Percentiles rank a stretch among this genome's conserved stretches.
Evolutionary conservation across 2,888 invertebrate genomes (phyloP).

Genomic region (Hirtodrosophila confusa): DNA sequence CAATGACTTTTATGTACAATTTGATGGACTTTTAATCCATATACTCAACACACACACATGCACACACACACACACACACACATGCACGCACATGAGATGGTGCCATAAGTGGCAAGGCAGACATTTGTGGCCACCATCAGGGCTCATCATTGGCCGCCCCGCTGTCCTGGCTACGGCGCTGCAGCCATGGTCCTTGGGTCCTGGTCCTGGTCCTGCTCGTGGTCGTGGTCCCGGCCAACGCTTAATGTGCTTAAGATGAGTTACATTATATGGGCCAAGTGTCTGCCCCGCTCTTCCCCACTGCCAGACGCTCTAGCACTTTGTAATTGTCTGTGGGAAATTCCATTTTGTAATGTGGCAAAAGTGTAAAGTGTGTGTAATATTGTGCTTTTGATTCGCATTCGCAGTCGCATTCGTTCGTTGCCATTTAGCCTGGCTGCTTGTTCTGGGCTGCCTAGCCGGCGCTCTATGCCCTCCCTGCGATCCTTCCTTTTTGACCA

Average conservation of each 20-base stretch:
- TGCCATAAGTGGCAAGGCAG: slow-evolving; percentile 13
- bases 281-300: slow-evolving; percentile 3
- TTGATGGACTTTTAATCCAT: slow-evolving; percentile 80
- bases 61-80: slow-evolving; percentile 15
- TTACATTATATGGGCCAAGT: slow-evolving; percentile 65
- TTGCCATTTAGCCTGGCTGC: slow-evolving; percentile 24
- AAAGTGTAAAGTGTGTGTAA: slow-evolving; percentile 78
- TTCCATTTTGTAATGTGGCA: slow-evolving; percentile 77
- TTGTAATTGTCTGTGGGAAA: slow-evolving; percentile 47
- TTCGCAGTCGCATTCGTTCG: slow-evolving; percentile 52
- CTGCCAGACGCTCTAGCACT: slow-evolving; percentile 8
- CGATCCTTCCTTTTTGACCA: slow-evolving; percentile 71
- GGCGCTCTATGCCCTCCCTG: too few relatives aligned
- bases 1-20: slow-evolving; percentile 78
- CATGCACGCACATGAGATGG: neutral
- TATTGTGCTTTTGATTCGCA: slow-evolving; percentile 72
- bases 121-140: slow-evolving; percentile 53
- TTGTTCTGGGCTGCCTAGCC: too few relatives aligned
- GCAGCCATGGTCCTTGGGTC: slow-evolving; percentile 1
- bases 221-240: slow-evolving; percentile 42
- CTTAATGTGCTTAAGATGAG: slow-evolving; percentile 79
- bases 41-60: slow-evolving; percentile 32
- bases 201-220: neutral
- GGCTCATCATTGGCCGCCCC: slow-evolving; percentile 36
- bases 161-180: slow-evolving; percentile 14